A percentile compares a stretch with the other conserved stretches of the same genome.
phyloP scores from a whole-genome alignment of 2,113 vertebrate genomes.

The Cranoglanis bouderius region DNA sequence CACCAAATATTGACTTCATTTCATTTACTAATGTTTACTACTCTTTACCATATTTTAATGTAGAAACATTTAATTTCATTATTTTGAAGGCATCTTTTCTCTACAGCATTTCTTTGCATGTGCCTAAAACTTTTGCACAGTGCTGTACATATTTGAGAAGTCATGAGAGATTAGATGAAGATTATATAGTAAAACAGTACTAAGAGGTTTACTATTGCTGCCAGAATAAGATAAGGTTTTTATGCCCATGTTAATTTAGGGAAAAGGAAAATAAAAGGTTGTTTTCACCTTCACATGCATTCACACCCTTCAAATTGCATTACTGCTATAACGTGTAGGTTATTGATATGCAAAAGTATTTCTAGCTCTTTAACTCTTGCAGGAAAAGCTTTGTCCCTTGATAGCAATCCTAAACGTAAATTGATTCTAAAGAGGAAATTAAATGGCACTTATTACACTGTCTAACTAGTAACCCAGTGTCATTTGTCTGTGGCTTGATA shows the following conservation, averaged over 20 bases:
- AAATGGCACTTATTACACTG: slow-evolving; percentile 78
- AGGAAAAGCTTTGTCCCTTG: slow-evolving; percentile 72
- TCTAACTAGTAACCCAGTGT: slow-evolving; percentile 72
- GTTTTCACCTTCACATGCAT: background rate
- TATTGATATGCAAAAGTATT: slow-evolving; percentile 36
- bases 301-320: background rate
- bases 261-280: background rate
- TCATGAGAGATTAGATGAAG: background rate
- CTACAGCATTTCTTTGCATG: no score
- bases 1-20: no score
- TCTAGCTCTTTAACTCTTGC: slow-evolving; percentile 72
- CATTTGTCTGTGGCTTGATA: slow-evolving; percentile 76
- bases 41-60: no score
- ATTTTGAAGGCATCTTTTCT: no score
- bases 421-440: slow-evolving; percentile 82
- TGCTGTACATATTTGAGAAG: background rate
- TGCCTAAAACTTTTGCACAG: no score
- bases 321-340: background rate
- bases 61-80: no score
- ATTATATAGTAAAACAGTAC: background rate
- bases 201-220: background rate
- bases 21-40: no score
- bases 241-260: background rate
- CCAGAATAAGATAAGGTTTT: background rate
- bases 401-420: slow-evolving; percentile 77